A percentile compares a stretch with the other conserved stretches of the same genome.
Conservation (phyloP, 2,113 vertebrate genomes). For the Sisor rabdophorus region DNA sequence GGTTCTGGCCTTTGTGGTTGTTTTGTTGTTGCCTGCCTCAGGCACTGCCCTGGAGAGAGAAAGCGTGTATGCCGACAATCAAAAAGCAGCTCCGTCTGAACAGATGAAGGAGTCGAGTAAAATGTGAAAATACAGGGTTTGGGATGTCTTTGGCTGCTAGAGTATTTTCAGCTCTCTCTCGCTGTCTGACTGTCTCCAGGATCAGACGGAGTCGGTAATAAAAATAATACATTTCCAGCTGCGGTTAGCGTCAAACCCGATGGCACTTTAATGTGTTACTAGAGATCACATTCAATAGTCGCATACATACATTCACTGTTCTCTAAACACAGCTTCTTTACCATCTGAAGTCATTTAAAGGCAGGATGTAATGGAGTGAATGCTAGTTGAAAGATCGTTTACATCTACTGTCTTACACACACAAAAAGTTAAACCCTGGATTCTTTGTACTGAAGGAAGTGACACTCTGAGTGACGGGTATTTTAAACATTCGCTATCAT, state of each 20-base stretch:
- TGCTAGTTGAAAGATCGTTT: conserved; percentile 33
- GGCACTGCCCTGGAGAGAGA: conserved; percentile 44
- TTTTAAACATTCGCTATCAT: conserved; percentile 15
- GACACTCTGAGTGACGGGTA: conserved; percentile 26
- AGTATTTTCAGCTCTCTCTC: conserved; percentile 24
- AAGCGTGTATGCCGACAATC: conserved; percentile 20
- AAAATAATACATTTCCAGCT: conserved; percentile 58
- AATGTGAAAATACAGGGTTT: conserved; percentile 37
- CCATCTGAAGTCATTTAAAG: conserved; percentile 11
- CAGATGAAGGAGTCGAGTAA: conserved; percentile 29
- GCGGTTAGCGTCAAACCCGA: conserved; percentile 47
- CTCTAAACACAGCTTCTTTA: conserved; percentile 9
- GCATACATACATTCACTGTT: conserved; percentile 24
- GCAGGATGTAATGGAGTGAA: background rate
- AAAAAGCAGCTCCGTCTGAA: conserved; percentile 10
- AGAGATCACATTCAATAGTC: conserved; percentile 40
- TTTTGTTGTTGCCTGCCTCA: conserved; percentile 67
- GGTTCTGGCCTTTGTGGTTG: conserved; percentile 53
- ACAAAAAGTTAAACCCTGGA: background rate
- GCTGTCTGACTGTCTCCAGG: conserved; percentile 45
- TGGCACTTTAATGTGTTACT: conserved; percentile 61
- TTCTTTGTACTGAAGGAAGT: conserved; percentile 6
- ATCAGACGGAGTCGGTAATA: conserved; percentile 51
- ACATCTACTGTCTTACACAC: conserved; percentile 12
- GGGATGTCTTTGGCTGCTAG: conserved; percentile 22